A percentile compares a stretch with the other conserved stretches of the same genome.
Evolutionary conservation across 2,888 invertebrate genomes (phyloP).

Genomic region (Thysanoteuthis rhombus): DNA sequence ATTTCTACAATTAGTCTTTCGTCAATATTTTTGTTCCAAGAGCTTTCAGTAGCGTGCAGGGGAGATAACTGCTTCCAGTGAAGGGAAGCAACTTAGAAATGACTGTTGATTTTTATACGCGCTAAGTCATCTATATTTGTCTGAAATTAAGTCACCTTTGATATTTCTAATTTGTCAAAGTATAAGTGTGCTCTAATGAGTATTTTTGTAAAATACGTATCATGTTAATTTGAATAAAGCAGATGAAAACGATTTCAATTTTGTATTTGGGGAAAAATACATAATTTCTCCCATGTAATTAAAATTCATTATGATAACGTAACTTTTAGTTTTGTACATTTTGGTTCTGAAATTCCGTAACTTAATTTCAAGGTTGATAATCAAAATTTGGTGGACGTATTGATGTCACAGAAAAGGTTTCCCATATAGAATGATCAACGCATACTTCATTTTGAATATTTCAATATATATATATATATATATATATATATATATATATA

Average conservation of each 20-base stretch:
- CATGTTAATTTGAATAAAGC: neutral
- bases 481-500: no score
- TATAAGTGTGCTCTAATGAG: neutral
- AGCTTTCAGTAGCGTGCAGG: neutral
- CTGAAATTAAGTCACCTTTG: neutral
- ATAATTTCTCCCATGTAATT: neutral
- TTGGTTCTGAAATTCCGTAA: neutral
- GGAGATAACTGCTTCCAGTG: neutral
- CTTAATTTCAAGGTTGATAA: neutral
- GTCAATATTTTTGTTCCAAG: neutral
- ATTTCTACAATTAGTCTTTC: no score
- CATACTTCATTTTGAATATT: no score
- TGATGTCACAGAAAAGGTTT: neutral
- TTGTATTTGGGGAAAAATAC: neutral
- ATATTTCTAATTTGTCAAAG: neutral
- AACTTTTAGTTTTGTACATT: neutral
- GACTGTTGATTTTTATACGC: no score
- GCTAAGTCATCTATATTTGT: neutral
- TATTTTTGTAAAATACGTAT: neutral
- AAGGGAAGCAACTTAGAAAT: neutral
- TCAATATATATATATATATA: no score
- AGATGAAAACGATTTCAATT: neutral
- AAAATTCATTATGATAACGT: neutral
- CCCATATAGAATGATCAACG: no score
- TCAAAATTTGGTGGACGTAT: neutral